These are phyloP conservation scores for Gracilinanus agilis DNA, from an alignment of 2,113 vertebrate genomes.

Conservation along the genomic window DNA sequence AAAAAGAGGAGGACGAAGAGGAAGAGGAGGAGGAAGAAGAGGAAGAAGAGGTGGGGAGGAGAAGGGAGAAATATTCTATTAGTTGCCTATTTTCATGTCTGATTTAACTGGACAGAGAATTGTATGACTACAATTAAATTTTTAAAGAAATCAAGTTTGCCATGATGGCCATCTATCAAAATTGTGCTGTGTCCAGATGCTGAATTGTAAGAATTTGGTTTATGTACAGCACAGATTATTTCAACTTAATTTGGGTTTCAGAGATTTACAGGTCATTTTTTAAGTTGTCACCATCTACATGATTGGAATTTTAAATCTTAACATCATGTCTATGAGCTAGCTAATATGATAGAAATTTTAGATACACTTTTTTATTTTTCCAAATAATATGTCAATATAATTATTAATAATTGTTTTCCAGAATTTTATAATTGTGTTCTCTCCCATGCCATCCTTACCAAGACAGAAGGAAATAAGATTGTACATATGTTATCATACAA, in stretches of 20 bases:
- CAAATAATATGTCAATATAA: too few species aligned
- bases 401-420: too few species aligned
- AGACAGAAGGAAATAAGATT: too few species aligned
- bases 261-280: conserved; percentile 23
- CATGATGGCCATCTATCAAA: conserved; percentile 53
- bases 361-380: too few species aligned
- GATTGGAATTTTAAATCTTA: background rate
- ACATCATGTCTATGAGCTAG: background rate
- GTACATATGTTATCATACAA: too few species aligned
- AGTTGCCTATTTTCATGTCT: background rate
- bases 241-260: conserved; percentile 49
- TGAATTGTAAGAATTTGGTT: conserved; percentile 56
- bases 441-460: too few species aligned
- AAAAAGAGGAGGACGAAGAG: too few species aligned
- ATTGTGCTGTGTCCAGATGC: conserved; percentile 57
- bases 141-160: background rate
- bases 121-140: background rate
- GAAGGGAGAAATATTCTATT: background rate
- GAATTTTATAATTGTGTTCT: too few species aligned
- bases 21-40: background rate
- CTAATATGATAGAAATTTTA: background rate
- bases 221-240: conserved; percentile 63
- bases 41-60: background rate
- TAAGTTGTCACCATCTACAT: conserved; percentile 15
- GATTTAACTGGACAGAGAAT: background rate